Percentiles rank a stretch among this genome's conserved stretches.
These are phyloP conservation scores for Pasiphila rectangulata DNA, from an alignment of 2,888 invertebrate species.

Conservation along the genomic window DNA sequence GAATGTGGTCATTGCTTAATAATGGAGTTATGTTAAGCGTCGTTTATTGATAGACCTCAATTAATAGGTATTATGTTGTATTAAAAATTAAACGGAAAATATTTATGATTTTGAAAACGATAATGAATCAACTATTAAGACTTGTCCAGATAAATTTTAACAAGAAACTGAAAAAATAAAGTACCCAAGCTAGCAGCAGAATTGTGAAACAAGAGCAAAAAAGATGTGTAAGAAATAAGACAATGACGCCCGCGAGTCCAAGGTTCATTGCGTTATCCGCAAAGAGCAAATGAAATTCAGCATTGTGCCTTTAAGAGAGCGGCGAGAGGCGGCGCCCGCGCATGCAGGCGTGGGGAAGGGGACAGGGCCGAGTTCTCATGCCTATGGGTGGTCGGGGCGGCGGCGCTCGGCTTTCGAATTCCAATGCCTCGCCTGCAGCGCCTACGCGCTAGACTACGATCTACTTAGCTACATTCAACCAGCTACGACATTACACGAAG, in stretches of 20 bases:
- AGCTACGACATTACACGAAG: slow-evolving; percentile 30
- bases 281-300: slow-evolving; percentile 77
- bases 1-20: slow-evolving; percentile 66
- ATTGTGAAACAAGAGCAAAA: slow-evolving; percentile 20
- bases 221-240: slow-evolving; percentile 29
- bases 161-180: slow-evolving; percentile 5
- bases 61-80: no score
- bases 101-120: no score
- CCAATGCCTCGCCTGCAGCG: slow-evolving; percentile 76
- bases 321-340: slow-evolving; percentile 71
- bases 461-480: slow-evolving; percentile 45
- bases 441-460: slow-evolving; percentile 67
- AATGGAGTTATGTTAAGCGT: slow-evolving; percentile 7
- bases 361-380: slow-evolving; percentile 75
- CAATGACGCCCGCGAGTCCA: slow-evolving; percentile 39
- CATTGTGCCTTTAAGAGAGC: slow-evolving; percentile 69
- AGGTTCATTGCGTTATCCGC: slow-evolving; percentile 50
- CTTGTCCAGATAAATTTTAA: neutral
- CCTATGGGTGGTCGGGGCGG: slow-evolving; percentile 79
- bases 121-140: no score
- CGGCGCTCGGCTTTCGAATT: slow-evolving; percentile 79
- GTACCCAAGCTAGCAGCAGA: slow-evolving; percentile 7
- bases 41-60: slow-evolving; percentile 6
- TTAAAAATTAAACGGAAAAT: no score
- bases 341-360: slow-evolving; percentile 73